Base-by-base conservation (phyloP, 2,113 vertebrate genomes). In the Gadus macrocephalus region DNA sequence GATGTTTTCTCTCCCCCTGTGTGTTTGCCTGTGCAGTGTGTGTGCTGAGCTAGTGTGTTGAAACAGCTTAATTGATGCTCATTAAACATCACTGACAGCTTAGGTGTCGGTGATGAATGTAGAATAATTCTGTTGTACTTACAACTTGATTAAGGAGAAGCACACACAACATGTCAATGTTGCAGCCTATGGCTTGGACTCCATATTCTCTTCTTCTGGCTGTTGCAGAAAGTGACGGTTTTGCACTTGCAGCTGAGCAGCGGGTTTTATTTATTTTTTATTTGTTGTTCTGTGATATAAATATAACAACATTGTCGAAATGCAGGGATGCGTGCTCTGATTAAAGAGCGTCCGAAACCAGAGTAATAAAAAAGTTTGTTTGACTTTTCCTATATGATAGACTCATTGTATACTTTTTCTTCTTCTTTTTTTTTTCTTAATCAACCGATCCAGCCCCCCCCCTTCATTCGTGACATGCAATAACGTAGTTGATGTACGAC, bases 31-130 rank as follows among this genome's bases (percentile, higher is more conserved):
- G 77, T 70, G 31, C 85, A 72, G 69, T 71, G 73, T 81, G 73
- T 81, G 83, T 86, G 77, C 85, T 78, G 86, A 82, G 77, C 88
- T 86, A 73, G 86, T 90, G 84, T 88, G 81, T 90, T 90, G 90
- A 88, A 91, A 90, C 90, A 86, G 86, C 91, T 90, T 91, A 91
- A 92, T 92, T 91, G 91, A 92, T 90, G 78, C 91, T 91, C 91
- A 91, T 91, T 92, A 91, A 91, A 89, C 88, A 81, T 85, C 88
- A 75, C 81, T 91, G 91, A 92, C 91, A 92, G 91, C 91, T 85
- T 83, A 87, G 88, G 90, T 91, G 91, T 91, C 90, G 80, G 86
- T 91, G 89, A 89, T 91, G 89, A 89, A 91, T 90, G 88, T 88
- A 68, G 86, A 91, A 91, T 91, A 88, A 91, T 86, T 90, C 86